Conservation (phyloP, 1,140 invertebrate genomes). For the Formica selysi region DNA sequence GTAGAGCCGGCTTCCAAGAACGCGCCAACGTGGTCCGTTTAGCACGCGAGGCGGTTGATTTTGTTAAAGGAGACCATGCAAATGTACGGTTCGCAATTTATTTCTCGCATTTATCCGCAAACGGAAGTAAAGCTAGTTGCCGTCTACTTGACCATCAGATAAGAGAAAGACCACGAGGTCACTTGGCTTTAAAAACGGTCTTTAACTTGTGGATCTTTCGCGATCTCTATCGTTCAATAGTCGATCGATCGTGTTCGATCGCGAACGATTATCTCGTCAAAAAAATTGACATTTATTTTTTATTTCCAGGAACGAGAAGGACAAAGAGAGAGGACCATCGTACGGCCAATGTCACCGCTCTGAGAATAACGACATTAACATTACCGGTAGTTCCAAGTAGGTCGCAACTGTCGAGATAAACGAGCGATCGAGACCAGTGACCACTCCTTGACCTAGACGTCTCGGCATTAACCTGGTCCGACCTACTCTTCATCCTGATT, state of each 20-base stretch:
- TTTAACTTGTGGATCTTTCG: constrained; percentile 12
- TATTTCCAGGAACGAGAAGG: neutral
- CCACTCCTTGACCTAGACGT: constrained; percentile 76
- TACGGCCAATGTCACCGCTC: constrained; percentile 7
- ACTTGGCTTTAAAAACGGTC: constrained; percentile 33
- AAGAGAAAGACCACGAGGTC: constrained; percentile 47
- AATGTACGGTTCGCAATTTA: constrained; percentile 50
- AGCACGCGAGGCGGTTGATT: constrained; percentile 68
- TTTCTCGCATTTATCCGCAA: constrained; percentile 22
- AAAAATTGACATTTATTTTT: neutral
- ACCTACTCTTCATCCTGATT: constrained; percentile 66
- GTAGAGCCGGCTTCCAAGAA: constrained; percentile 60
- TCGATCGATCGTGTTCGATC: neutral
- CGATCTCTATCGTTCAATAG: neutral
- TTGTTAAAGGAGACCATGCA: constrained; percentile 71
- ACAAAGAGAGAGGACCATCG: constrained; percentile 37
- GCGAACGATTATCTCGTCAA: neutral
- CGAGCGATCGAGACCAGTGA: constrained; percentile 71
- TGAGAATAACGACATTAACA: constrained; percentile 63
- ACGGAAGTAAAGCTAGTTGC: constrained; percentile 52
- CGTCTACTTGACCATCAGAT: constrained; percentile 25
- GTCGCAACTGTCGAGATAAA: constrained; percentile 74
- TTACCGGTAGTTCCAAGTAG: constrained; percentile 77
- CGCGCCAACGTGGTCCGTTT: constrained; percentile 41
- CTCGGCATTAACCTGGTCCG: constrained; percentile 70